phyloP scores from a whole-genome alignment of 2,888 invertebrate genomes.

The Steinernema scapterisci region DNA sequence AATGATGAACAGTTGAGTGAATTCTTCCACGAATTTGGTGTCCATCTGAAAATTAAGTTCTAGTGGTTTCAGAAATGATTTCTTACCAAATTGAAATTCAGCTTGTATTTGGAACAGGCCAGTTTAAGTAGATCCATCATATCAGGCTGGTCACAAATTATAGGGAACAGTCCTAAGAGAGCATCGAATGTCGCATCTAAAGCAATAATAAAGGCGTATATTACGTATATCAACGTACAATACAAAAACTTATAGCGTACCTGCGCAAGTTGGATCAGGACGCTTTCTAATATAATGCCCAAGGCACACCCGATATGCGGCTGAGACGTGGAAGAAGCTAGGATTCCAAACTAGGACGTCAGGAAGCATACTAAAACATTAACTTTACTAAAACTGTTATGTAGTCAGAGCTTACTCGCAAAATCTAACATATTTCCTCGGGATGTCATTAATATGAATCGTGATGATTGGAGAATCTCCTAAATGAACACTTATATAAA shows the following conservation, averaged over 20 bases:
- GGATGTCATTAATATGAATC: background rate
- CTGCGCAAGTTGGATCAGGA: constrained; percentile 1
- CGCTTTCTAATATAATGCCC: background rate
- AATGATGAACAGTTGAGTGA: background rate
- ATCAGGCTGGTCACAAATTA: background rate
- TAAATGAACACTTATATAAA: too few species aligned
- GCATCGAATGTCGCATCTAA: constrained; percentile 8
- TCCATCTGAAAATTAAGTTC: background rate
- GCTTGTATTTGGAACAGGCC: background rate
- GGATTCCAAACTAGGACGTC: constrained; percentile 23
- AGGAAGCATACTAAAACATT: constrained; percentile 11
- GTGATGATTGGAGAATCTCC: background rate
- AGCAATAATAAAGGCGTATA: too few species aligned
- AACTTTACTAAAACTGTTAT: background rate
- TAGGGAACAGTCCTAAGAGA: background rate
- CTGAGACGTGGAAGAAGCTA: background rate
- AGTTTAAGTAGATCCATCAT: background rate
- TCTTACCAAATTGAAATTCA: constrained; percentile 8
- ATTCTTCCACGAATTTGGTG: background rate
- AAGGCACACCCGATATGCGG: constrained; percentile 7
- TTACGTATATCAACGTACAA: too few species aligned
- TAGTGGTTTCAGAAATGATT: too few species aligned
- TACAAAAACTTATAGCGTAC: background rate
- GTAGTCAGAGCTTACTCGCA: background rate
- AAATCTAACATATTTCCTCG: background rate